Percentiles rank a stretch among this genome's conserved stretches.
Conservation (phyloP, 1,140 invertebrate genomes). For the Tribolium castaneum region DNA sequence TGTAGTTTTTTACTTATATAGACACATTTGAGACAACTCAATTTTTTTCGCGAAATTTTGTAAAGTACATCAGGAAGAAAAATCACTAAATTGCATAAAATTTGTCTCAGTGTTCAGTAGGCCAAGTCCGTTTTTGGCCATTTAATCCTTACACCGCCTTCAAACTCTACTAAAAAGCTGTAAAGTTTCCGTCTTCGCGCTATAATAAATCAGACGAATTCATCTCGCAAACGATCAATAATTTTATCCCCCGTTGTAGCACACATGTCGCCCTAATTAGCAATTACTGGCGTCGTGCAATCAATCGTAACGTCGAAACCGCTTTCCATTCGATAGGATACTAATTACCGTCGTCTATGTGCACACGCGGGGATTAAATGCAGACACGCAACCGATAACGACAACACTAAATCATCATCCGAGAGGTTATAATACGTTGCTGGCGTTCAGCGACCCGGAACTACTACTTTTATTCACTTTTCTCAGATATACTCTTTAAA, state of each 20-base stretch:
- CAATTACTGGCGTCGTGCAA: slow-evolving; percentile 41
- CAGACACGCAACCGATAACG: slow-evolving; percentile 30
- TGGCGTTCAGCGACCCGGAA: slow-evolving; percentile 1
- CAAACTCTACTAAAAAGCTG: neutral
- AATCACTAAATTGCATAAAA: too few species aligned
- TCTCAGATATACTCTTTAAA: too few species aligned
- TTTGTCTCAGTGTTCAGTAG: too few species aligned
- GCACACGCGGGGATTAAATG: slow-evolving; percentile 31
- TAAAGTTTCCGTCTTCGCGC: slow-evolving; percentile 3
- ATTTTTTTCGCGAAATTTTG: too few species aligned
- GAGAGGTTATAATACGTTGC: neutral
- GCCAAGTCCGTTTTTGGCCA: too few species aligned
- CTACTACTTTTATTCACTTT: too few species aligned
- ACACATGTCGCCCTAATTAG: slow-evolving; percentile 47
- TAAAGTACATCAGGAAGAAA: too few species aligned
- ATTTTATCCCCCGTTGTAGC: slow-evolving; percentile 31
- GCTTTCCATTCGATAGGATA: slow-evolving; percentile 40
- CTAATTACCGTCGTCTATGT: slow-evolving; percentile 44
- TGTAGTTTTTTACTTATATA: too few species aligned
- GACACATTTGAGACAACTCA: too few species aligned
- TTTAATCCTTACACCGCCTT: too few species aligned
- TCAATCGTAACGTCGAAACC: slow-evolving; percentile 37
- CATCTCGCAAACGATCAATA: slow-evolving; percentile 13
- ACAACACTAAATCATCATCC: slow-evolving; percentile 33
- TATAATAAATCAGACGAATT: slow-evolving; percentile 18